These are phyloP conservation scores for Ovis aries DNA, from an alignment of 2,113 vertebrate genomes.

Conservation along the genomic window ARS-UI_Ramb_v3.0 NC_056060.1:100216501-100217000, in stretches of 20 bases:
- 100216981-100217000: neutral
- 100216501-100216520: conserved; percentile 76
- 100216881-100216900: neutral
- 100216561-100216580: conserved; percentile 20
- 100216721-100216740: conserved; percentile 47
- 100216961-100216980: no score
- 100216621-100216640: neutral
- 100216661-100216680: conserved; percentile 58
- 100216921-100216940: neutral
- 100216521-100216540: neutral
- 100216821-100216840: neutral
- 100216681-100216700: conserved; percentile 56
- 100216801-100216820: neutral
- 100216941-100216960: neutral
- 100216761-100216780: neutral
- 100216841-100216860: neutral
- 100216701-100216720: neutral
- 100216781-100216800: conserved; percentile 6
- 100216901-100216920: neutral
- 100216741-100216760: conserved; percentile 26
- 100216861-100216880: neutral
- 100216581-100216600: conserved; percentile 14
- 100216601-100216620: neutral
- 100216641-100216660: conserved; percentile 17
- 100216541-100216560: conserved; percentile 25